Percentiles rank a stretch among this genome's conserved stretches.
phyloP scores from a whole-genome alignment of 1,140 invertebrate species.

The Musca domestica region DNA sequence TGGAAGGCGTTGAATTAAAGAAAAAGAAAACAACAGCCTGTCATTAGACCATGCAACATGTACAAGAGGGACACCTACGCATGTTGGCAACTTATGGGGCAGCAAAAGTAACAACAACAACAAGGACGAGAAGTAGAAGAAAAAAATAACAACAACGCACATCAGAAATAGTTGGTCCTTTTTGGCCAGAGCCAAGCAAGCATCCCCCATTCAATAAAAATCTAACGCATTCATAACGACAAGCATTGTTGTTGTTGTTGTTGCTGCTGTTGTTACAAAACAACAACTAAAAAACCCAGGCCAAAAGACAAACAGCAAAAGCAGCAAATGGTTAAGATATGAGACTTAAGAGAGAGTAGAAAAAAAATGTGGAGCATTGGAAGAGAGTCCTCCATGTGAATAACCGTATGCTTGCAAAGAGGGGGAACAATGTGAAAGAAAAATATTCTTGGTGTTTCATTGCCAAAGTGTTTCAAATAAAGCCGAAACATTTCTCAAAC shows the following conservation, averaged over 20 bases:
- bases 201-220: neutral
- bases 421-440: too few species aligned
- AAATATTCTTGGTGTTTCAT: too few species aligned
- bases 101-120: neutral
- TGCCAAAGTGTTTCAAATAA: too few species aligned
- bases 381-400: too few species aligned
- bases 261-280: neutral
- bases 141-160: neutral
- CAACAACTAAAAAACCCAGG: too few species aligned
- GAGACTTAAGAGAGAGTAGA: too few species aligned
- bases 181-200: too few species aligned
- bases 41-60: constrained; percentile 4
- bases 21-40: constrained; percentile 16
- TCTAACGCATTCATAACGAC: neutral
- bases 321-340: too few species aligned
- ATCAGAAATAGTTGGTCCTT: neutral
- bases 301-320: too few species aligned
- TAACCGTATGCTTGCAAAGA: too few species aligned
- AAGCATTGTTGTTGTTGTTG: neutral
- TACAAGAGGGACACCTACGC: constrained; percentile 19
- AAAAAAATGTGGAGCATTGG: too few species aligned
- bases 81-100: neutral
- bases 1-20: constrained; percentile 20
- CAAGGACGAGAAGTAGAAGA: too few species aligned
- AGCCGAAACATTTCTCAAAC: neutral